A percentile compares a stretch with the other conserved stretches of the same genome.
phyloP scores from a whole-genome alignment of 2,113 vertebrate genomes.

The Gambusia holbrooki region DNA sequence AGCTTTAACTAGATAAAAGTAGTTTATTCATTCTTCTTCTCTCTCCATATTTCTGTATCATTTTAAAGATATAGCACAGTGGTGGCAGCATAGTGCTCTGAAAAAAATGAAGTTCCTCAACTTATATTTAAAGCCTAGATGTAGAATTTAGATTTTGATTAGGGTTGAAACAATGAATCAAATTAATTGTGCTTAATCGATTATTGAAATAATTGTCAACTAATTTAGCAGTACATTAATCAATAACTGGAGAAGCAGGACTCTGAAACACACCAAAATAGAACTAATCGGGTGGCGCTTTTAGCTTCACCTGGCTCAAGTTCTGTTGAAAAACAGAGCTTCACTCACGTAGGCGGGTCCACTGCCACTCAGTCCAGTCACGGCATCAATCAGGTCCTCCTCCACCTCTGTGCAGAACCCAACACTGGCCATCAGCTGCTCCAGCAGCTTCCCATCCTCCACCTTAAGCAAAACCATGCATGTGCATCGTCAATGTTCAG shows the following conservation, averaged over 20 bases:
- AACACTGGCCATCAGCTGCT: constrained; percentile 95
- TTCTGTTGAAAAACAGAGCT: background rate
- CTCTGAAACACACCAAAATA: no score
- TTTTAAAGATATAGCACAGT: no score
- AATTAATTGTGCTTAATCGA: no score
- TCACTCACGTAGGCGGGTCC: constrained; percentile 94
- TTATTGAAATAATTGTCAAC: no score
- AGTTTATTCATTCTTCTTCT: background rate
- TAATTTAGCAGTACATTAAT: no score
- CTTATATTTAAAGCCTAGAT: background rate
- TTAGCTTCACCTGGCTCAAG: no score
- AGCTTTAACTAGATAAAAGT: background rate
- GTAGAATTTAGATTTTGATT: no score
- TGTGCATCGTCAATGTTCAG: no score
- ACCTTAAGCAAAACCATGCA: constrained; percentile 64
- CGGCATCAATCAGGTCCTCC: constrained; percentile 95
- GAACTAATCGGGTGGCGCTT: no score
- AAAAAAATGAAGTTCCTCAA: background rate
- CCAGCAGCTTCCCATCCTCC: constrained; percentile 92
- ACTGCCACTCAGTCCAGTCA: constrained; percentile 95
- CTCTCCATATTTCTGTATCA: background rate
- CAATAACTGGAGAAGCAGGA: no score
- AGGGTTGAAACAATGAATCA: no score
- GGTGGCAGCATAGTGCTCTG: no score
- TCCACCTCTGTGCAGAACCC: constrained; percentile 98